Conservation (phyloP, 2,113 vertebrate genomes). For the Cariama cristata region DNA sequence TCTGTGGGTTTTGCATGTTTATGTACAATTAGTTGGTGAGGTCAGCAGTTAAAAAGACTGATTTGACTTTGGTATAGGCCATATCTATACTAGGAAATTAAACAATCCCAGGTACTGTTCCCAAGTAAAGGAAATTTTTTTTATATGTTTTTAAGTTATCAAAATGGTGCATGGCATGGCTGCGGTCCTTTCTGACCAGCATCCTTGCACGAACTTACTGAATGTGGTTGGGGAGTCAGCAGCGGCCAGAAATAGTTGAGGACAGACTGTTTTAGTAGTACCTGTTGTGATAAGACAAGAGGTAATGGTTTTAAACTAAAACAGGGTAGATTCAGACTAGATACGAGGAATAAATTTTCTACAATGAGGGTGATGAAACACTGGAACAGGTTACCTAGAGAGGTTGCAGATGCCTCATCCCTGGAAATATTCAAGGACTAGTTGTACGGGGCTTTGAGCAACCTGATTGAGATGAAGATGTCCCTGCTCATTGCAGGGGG, state of each 20-base stretch:
- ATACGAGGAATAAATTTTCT: neutral
- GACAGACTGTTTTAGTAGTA: neutral
- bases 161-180: neutral
- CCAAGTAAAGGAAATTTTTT: neutral
- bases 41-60: neutral
- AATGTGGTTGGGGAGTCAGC: neutral
- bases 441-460: fast-evolving
- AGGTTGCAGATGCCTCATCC: neutral
- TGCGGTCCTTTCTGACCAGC: neutral
- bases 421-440: neutral
- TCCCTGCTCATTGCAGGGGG: neutral
- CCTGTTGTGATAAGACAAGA: neutral
- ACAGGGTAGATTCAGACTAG: neutral
- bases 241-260: neutral
- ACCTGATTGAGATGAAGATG: neutral
- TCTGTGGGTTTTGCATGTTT: neutral
- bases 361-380: neutral
- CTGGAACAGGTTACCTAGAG: neutral
- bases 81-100: neutral
- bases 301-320: neutral
- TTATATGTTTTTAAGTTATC: neutral
- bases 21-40: neutral
- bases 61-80: neutral
- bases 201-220: neutral
- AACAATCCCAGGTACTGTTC: neutral